Percentiles rank a stretch among this genome's conserved stretches.
phyloP scores from a whole-genome alignment of 2,113 vertebrate genomes.

The Hiodon tergisus region DNA sequence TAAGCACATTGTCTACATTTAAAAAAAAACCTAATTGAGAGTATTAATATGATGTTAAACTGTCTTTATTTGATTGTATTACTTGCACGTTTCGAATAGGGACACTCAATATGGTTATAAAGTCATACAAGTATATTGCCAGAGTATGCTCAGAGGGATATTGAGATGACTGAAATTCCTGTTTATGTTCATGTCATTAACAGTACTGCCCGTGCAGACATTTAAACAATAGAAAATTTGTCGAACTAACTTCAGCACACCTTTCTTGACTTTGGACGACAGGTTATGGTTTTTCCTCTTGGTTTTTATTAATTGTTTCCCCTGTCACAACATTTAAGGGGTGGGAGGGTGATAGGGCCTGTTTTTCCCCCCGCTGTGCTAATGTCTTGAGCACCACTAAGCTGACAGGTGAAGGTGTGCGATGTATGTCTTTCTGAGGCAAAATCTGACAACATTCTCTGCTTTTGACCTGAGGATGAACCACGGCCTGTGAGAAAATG shows the following conservation, averaged over 20 bases:
- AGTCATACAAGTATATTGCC: constrained; percentile 6
- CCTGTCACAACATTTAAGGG: constrained; percentile 48
- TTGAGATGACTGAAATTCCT: constrained; percentile 1
- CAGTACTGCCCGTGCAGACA: constrained; percentile 30
- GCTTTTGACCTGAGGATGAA: constrained; percentile 56
- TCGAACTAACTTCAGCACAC: constrained; percentile 42
- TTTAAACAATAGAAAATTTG: constrained; percentile 55
- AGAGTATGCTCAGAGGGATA: background rate
- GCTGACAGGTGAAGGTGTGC: constrained; percentile 52
- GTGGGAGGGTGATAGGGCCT: constrained; percentile 29
- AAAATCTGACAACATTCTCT: constrained; percentile 33
- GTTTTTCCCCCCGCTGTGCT: constrained; percentile 25
- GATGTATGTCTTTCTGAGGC: constrained; percentile 39
- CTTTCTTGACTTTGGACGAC: constrained; percentile 45
- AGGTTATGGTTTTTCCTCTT: constrained; percentile 42
- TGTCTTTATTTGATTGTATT: no score
- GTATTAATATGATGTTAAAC: background rate
- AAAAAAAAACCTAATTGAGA: background rate
- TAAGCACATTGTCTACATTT: background rate
- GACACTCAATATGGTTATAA: background rate
- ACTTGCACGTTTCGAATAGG: background rate
- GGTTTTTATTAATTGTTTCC: constrained; percentile 56
- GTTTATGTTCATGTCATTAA: constrained; percentile 30
- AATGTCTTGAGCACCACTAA: constrained; percentile 46
- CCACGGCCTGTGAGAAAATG: constrained; percentile 57